Evolutionary conservation across 2,113 vertebrate species (phyloP).

Genomic region (Sialia sialis): DNA sequence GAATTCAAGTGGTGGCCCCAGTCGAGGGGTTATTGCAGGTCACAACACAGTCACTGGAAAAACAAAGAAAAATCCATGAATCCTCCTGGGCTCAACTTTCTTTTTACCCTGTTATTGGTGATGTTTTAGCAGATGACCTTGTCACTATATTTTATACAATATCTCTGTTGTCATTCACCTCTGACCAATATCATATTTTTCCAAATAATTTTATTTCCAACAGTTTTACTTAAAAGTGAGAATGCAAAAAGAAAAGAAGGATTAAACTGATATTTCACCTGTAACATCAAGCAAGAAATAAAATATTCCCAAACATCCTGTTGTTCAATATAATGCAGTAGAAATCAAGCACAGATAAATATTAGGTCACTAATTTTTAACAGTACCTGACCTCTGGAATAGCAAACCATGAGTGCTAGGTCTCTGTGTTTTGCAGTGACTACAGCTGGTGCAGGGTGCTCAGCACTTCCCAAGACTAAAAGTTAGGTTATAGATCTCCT

Average conservation of each 20-base stretch:
- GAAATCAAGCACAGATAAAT: not conserved
- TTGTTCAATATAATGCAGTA: not conserved
- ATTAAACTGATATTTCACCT: not conserved
- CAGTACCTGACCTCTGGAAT: not conserved
- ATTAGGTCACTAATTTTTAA: not conserved
- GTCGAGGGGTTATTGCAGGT: slow-evolving; percentile 32
- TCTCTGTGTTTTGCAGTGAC: not conserved
- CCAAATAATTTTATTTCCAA: not conserved
- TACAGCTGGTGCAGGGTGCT: not conserved
- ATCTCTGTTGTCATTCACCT: not conserved
- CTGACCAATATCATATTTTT: not conserved
- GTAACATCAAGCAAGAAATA: not conserved
- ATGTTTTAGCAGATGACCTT: not conserved
- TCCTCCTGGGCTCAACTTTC: not conserved
- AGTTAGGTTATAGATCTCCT: not conserved
- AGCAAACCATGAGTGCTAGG: not conserved
- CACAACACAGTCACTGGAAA: not conserved
- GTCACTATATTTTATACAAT: not conserved
- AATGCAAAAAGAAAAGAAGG: not conserved
- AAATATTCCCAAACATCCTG: not conserved
- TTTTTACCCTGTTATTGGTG: not conserved
- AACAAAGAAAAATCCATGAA: slow-evolving; percentile 7
- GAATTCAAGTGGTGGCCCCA: not conserved
- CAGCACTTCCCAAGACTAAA: not conserved
- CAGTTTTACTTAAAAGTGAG: not conserved